Conservation (phyloP, 2,888 invertebrate genomes). For the Spodoptera picta region DNA sequence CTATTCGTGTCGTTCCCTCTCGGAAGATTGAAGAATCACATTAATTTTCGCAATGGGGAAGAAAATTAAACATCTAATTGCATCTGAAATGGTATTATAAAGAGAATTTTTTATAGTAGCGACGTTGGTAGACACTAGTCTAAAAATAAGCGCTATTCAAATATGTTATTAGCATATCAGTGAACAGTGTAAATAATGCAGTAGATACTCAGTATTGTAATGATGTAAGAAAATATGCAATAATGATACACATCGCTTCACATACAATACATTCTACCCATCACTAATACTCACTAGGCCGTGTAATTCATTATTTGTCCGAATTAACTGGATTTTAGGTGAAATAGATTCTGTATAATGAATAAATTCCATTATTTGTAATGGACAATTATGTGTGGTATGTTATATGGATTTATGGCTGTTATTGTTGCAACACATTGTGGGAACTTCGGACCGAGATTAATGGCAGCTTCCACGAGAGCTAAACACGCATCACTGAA, state of each 20-base stretch:
- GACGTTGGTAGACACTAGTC: conserved; percentile 8
- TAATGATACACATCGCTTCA: conserved; percentile 66
- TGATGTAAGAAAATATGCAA: conserved; percentile 67
- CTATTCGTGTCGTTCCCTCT: no score
- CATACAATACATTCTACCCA: conserved; percentile 58
- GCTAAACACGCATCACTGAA: conserved; percentile 12
- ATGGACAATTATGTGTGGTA: conserved; percentile 11
- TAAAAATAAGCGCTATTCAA: conserved; percentile 25
- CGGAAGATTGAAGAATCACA: no score
- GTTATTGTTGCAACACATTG: conserved; percentile 18
- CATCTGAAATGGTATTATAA: no score
- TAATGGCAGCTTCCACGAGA: conserved; percentile 4
- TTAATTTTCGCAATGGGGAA: no score
- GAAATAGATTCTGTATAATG: conserved; percentile 33
- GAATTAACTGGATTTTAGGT: conserved; percentile 39
- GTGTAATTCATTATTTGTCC: conserved; percentile 61
- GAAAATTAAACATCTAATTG: no score
- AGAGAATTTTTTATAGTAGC: not conserved
- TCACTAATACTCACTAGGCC: conserved; percentile 69
- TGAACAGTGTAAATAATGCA: conserved; percentile 46
- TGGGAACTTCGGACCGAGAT: conserved; percentile 14
- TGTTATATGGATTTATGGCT: conserved; percentile 12
- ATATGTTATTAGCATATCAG: conserved; percentile 37
- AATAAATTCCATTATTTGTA: conserved; percentile 17
- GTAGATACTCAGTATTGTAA: conserved; percentile 48